Evolutionary conservation across 2,888 invertebrate genomes (phyloP), one percentile per base, ranked within the genome.

Genomic region (Arenicola marina): DNA sequence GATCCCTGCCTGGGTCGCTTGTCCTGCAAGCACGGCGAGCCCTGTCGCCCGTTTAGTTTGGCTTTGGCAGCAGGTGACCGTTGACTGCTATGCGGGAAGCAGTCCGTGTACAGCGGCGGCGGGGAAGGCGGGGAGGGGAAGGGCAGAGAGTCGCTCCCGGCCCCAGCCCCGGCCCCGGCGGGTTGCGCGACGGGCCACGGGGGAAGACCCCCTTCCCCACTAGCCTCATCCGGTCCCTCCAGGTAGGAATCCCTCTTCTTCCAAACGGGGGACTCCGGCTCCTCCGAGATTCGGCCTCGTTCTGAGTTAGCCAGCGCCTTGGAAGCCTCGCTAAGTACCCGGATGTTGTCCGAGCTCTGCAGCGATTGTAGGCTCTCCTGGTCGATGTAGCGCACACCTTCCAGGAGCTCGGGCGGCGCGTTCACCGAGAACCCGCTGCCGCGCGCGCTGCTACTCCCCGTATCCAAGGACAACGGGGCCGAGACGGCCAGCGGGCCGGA

Each of bases 311-410:
- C 7, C 26, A 48, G 24, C 15, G 48, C 48, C 26, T 48, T 48
- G 48, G 48, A 11, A 24, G 48, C 48, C 18, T 76, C 76, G 1
- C 68, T 68, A 34, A 77, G 65, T 4, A 77, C 66, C 55, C 74
- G 73, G 0, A 78, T 66, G 59, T 75, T 76, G 46, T 78, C 78
- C 4, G 73, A 46, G 24, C 71, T 75, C 18, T 74, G 70, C 4
- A 76, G 54, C 11, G 77, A 75, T 61, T 77, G 73, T 34, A 81
- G 67, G 65, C 79, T 80, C 29, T 79, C 78, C 61, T 80, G 78
- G 63, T 81, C 81, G 46, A 81, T 80, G 66, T 78, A 81, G 44
- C 70, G 70, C 44, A 77, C 67, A 21, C 78, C 80, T 57, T 73
- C 67, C 4, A 75, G 58, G n/a, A 73, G 63, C 34, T 77, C 78